These are phyloP conservation scores for Beris chalybata DNA, from an alignment of 2,888 invertebrate species.

Conservation along the genomic window DNA sequence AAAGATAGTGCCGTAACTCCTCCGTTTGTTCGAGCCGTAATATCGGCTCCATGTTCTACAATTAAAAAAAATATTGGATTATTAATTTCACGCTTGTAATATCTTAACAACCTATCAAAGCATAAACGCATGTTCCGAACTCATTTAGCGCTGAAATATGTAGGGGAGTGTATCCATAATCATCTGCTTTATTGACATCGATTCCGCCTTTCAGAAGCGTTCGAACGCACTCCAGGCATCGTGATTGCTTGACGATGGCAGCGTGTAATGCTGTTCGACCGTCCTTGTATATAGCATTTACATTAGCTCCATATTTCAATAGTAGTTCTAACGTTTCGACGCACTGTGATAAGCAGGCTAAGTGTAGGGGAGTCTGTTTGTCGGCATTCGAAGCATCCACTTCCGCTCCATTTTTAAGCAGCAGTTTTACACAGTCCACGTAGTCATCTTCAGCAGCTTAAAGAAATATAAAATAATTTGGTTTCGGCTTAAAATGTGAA, in stretches of 20 bases:
- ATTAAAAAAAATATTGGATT: conserved; percentile 13
- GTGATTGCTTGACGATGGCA: conserved; percentile 75
- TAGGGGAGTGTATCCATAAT: conserved; percentile 81
- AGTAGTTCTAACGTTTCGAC: conserved; percentile 74
- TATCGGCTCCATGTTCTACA: conserved; percentile 75
- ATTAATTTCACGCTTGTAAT: background rate
- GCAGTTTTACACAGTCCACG: conserved; percentile 71
- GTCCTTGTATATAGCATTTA: conserved; percentile 69
- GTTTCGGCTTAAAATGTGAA: no score
- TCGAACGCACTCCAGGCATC: conserved; percentile 68
- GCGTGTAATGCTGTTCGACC: conserved; percentile 79
- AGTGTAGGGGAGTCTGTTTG: conserved; percentile 80
- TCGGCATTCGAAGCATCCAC: conserved; percentile 75
- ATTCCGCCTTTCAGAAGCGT: conserved; percentile 68
- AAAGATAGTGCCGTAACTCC: conserved; percentile 79
- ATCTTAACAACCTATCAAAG: conserved; percentile 59
- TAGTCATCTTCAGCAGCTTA: conserved; percentile 83
- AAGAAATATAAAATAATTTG: background rate
- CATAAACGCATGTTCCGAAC: conserved; percentile 73
- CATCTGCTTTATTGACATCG: conserved; percentile 74
- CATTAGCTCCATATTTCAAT: conserved; percentile 66
- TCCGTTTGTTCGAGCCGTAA: conserved; percentile 78
- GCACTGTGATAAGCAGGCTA: conserved; percentile 80
- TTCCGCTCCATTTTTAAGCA: conserved; percentile 74
- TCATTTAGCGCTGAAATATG: conserved; percentile 84